A percentile compares a stretch with the other conserved stretches of the same genome.
These are phyloP conservation scores for Drosophila lowei DNA, from an alignment of 1,140 invertebrate species.

Conservation along the genomic window DNA sequence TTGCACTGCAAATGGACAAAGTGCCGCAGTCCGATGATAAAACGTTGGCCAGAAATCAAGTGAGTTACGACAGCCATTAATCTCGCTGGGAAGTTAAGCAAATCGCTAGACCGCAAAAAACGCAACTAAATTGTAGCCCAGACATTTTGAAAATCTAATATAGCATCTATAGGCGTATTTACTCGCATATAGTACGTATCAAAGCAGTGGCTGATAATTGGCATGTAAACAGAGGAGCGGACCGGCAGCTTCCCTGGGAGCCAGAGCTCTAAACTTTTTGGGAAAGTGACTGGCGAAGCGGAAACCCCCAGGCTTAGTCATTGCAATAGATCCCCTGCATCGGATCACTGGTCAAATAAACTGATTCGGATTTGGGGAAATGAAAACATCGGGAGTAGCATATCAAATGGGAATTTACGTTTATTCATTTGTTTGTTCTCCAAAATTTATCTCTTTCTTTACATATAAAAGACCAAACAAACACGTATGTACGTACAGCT, in stretches of 20 bases:
- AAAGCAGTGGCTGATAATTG: constrained; percentile 19
- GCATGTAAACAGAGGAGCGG: constrained; percentile 4
- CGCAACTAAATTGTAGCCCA: constrained; percentile 14
- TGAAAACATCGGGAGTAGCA: too few relatives aligned
- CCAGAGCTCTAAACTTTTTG: constrained; percentile 1
- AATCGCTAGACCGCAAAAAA: constrained; percentile 4
- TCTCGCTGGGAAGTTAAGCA: neutral
- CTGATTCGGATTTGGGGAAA: too few relatives aligned
- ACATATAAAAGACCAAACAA: too few relatives aligned
- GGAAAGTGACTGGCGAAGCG: constrained; percentile 17
- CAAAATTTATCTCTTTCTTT: too few relatives aligned
- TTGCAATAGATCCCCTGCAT: constrained; percentile 16
- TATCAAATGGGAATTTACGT: too few relatives aligned
- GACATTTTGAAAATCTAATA: constrained; percentile 3
- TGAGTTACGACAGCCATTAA: constrained; percentile 34
- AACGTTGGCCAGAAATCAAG: constrained; percentile 39
- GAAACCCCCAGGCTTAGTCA: constrained; percentile 22
- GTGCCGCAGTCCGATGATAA: constrained; percentile 18
- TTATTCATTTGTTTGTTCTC: too few relatives aligned
- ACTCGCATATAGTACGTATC: too few relatives aligned
- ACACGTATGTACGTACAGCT: too few relatives aligned
- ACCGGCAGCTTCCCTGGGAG: neutral
- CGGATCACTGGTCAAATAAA: too few relatives aligned
- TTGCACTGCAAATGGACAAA: constrained; percentile 61
- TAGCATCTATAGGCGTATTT: neutral